These are phyloP conservation scores for Styela clava DNA, from an alignment of 23 tunicate genomes.

Conservation along the genomic window DNA sequence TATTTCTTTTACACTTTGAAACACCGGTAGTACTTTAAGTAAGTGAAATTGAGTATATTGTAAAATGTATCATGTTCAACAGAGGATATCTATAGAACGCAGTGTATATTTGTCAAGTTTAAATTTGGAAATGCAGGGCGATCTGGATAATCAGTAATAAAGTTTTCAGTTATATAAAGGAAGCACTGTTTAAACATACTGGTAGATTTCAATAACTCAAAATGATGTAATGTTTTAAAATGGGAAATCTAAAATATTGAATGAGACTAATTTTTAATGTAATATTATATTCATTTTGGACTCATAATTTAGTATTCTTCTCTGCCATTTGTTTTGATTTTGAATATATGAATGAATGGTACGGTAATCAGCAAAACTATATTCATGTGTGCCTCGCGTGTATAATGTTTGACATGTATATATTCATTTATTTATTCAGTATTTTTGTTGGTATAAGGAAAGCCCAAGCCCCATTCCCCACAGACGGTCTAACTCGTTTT, in stretches of 20 bases:
- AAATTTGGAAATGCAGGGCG: not conserved
- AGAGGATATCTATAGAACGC: too few relatives aligned
- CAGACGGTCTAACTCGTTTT: too few relatives aligned
- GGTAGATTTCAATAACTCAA: too few relatives aligned
- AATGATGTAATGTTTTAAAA: too few relatives aligned
- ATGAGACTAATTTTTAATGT: not conserved
- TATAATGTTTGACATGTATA: too few relatives aligned
- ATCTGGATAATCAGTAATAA: not conserved
- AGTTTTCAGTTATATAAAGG: not conserved
- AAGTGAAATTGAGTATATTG: not conserved
- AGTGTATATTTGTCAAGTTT: too few relatives aligned
- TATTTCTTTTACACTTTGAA: too few relatives aligned
- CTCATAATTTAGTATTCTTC: too few relatives aligned
- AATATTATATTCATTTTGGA: not conserved
- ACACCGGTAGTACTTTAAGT: too few relatives aligned
- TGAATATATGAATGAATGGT: not conserved
- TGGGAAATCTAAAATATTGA: not conserved
- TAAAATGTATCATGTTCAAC: not conserved
- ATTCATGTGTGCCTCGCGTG: not conserved
- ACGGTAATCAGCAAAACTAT: not conserved
- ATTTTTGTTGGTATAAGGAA: too few relatives aligned
- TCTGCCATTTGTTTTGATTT: not conserved
- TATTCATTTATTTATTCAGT: too few relatives aligned
- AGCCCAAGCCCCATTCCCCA: too few relatives aligned
- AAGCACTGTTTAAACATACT: not conserved